phyloP scores from a whole-genome alignment of 1,140 invertebrate species.

The Caerostris extrusa region DNA sequence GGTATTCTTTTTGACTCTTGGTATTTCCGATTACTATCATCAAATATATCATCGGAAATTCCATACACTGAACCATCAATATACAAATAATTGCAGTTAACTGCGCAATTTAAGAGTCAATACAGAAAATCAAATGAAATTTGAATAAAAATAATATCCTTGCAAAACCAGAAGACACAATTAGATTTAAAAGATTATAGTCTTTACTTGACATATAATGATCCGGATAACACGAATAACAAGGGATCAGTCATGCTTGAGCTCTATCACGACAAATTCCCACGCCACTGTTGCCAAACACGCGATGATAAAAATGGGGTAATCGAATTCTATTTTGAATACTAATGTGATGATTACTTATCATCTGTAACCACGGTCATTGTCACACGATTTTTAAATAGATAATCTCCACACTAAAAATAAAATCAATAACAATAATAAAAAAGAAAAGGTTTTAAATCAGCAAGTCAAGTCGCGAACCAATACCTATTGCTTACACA shows the following conservation, averaged over 20 bases:
- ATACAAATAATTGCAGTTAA: no score
- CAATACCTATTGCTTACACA: neutral
- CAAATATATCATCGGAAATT: neutral
- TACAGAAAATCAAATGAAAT: no score
- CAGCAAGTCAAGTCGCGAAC: neutral
- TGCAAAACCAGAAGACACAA: neutral
- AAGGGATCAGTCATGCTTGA: neutral
- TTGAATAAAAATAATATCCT: no score
- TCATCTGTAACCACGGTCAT: neutral
- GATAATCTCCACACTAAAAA: neutral
- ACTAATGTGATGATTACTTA: slow-evolving; percentile 22
- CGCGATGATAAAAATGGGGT: neutral
- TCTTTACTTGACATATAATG: neutral
- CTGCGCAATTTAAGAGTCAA: no score
- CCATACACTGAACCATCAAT: no score
- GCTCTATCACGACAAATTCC: neutral
- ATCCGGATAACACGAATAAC: neutral
- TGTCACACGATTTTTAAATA: neutral
- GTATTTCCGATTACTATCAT: neutral
- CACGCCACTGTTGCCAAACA: neutral
- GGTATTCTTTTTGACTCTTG: no score
- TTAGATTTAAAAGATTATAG: neutral
- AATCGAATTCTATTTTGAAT: slow-evolving; percentile 33
- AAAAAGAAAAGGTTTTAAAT: neutral
- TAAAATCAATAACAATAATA: neutral